Conservation (phyloP, 1,140 invertebrate genomes). For the Acyrthosiphon pisum region DNA sequence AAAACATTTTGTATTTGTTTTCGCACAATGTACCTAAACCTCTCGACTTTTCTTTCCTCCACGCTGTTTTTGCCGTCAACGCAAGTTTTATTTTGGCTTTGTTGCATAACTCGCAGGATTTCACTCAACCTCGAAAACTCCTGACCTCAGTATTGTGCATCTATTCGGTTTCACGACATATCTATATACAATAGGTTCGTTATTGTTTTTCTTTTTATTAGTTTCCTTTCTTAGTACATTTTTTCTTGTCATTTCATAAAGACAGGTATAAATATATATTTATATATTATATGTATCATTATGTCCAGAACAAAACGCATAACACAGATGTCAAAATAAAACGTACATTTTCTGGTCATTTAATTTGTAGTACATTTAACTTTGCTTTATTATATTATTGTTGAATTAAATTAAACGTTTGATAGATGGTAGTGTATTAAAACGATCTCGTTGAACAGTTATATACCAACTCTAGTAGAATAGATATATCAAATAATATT, state of each 20-base stretch:
- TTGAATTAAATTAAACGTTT: not conserved
- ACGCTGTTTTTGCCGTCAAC: not conserved
- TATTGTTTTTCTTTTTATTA: conserved; percentile 28
- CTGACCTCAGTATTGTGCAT: not conserved
- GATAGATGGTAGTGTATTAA: not conserved
- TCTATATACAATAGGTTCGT: not conserved
- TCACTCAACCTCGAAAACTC: conserved; percentile 21
- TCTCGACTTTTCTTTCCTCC: not conserved
- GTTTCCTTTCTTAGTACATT: not conserved
- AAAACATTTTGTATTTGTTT: conserved; percentile 30
- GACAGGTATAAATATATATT: not conserved
- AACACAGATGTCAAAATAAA: not conserved
- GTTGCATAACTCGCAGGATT: not conserved
- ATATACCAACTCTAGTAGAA: not conserved
- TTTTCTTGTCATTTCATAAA: not conserved
- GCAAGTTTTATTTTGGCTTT: not conserved
- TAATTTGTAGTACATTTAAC: not conserved
- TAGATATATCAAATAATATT: not conserved
- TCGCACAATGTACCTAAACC: not conserved
- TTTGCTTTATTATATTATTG: not conserved
- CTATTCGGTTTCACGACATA: not conserved
- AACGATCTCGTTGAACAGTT: not conserved
- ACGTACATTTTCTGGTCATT: not conserved
- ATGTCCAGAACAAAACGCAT: not conserved
- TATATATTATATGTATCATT: not conserved